Conservation (phyloP, 2,888 invertebrate genomes). For the Nomada goodeniana region DNA sequence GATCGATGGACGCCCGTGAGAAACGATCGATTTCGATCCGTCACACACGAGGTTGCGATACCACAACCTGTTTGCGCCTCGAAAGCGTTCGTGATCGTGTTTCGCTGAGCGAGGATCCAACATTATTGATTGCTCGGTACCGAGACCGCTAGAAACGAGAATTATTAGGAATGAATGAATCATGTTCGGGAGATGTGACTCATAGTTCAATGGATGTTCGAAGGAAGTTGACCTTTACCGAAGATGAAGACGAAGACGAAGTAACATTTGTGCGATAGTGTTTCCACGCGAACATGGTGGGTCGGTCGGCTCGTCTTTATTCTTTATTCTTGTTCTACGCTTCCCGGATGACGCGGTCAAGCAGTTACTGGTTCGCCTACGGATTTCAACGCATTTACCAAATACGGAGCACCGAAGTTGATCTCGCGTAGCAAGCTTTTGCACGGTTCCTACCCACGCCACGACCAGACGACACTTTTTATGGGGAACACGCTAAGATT, state of each 20-base stretch:
- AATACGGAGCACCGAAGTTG: constrained; percentile 77
- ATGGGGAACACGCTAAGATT: constrained; percentile 59
- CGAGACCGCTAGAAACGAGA: too few species aligned
- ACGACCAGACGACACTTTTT: constrained; percentile 76
- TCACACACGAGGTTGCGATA: constrained; percentile 49
- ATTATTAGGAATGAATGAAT: constrained; percentile 8
- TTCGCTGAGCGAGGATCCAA: too few species aligned
- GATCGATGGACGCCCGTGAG: constrained; percentile 45
- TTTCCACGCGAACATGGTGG: constrained; percentile 1
- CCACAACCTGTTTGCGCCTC: background rate
- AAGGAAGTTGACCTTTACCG: constrained; percentile 20
- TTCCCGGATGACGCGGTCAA: constrained; percentile 73
- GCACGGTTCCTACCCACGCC: constrained; percentile 74
- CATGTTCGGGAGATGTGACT: constrained; percentile 24
- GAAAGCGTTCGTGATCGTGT: constrained; percentile 24
- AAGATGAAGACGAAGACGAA: constrained; percentile 4
- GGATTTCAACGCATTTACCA: constrained; percentile 78
- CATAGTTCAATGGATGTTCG: constrained; percentile 10
- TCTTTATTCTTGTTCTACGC: constrained; percentile 44
- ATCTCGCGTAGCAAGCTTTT: constrained; percentile 52
- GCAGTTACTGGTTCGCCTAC: constrained; percentile 79
- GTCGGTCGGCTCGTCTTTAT: constrained; percentile 6
- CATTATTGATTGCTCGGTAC: background rate
- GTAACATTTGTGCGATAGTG: background rate
- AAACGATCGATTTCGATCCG: constrained; percentile 58